Base-by-base conservation (phyloP, 2,797 vertebrate genomes). In the Typhlichthys subterraneus region DNA sequence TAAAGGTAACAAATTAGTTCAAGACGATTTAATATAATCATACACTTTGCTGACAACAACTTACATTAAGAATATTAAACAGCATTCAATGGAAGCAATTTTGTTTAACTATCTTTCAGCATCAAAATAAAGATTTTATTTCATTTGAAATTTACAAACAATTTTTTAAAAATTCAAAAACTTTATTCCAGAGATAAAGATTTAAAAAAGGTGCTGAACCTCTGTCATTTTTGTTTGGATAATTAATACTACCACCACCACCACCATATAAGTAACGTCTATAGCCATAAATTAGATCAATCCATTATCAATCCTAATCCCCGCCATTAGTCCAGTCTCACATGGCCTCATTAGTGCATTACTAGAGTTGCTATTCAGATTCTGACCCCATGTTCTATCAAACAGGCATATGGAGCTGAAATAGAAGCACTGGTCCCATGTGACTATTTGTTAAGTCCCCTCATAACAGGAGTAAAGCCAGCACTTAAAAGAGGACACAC, bases 361-460 rank as follows among this genome's bases (percentile, higher is more conserved):
- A 81, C 71, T 63, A 67, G 85, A 78, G 82, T 77, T 38, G 57
- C 75, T 19, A 84, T 80, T 83, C 76, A 29, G 79, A 86, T 73
- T 78, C 71, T 73, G 72, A 82, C 74, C 77, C 78, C 74, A 46
- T 75, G 83, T 77, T 57, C 72, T 7, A 79, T 47, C 75, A 49
- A 74, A 74, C 83, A 45, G 67, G 67, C 84, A 59, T 72, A 80
- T 66, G 65, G 1, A 50, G 85, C 87, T 85, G 89, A 91, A 89
- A 92, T 91, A 92, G 88, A 87, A 81, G 67, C 72, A 15, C 48
- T 57, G 76, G 77, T 88, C 85, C 83, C 90, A 87, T 89, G 88
- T 90, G 91, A 93, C 90, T 91, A 92, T 92, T 92, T 90, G 91
- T 92, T 91, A 93, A 93, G 89, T 85, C 89, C 91, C 84, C 77